Evolutionary conservation across 2,113 vertebrate species (phyloP), one percentile per base, ranked within the genome.

Genomic region (Phylloscopus trochilus): DNA sequence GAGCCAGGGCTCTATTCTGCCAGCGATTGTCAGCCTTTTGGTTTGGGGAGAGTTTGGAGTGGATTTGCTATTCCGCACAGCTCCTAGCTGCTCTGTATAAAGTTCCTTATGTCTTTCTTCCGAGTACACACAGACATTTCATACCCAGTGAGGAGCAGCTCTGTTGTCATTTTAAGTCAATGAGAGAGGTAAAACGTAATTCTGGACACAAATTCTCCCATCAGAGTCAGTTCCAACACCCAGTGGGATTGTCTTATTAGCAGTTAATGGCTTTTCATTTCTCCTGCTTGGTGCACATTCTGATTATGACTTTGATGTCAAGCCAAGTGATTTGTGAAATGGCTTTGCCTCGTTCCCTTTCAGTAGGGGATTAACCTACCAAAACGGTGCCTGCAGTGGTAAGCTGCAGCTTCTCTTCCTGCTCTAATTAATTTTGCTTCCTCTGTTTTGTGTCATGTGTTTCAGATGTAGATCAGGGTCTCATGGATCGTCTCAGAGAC

Each of bases 401-500:
- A 31, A 75, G 15, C 52, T 86, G 53, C 44, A n/a, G 20, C 47
- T 78, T 63, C 30, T 51, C 6, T 66, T 72, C 39, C 83, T 67
- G 52, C 35, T 51, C 46, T 63, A 59, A 80, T 87, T 87, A 87
- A 56, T 84, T 66, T 53, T 68, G 24, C 53, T 96, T 59, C 44
- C 28, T 83, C 62, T 77, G 17, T 90, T 39, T 67, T 49, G 5
- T 35, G 43, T 80, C 0, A 0, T 37, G 12, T 33, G 4, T 89
- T 93, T 77, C 96, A 99, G 99, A 99, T 1, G 93, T 98, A 9
- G 99, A 99, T 93, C 97, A 98, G 31, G 98, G 97, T 13, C 98
- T 99, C 81, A 94, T 99, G 97, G 99, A 99, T 64, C 99, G 98
- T 14, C 98, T 99, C 59, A 98, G 97, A 95, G 93, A 89, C 96